Evolutionary conservation across 2,888 invertebrate species (phyloP).

Genomic region (Spialia ferax): DNA sequence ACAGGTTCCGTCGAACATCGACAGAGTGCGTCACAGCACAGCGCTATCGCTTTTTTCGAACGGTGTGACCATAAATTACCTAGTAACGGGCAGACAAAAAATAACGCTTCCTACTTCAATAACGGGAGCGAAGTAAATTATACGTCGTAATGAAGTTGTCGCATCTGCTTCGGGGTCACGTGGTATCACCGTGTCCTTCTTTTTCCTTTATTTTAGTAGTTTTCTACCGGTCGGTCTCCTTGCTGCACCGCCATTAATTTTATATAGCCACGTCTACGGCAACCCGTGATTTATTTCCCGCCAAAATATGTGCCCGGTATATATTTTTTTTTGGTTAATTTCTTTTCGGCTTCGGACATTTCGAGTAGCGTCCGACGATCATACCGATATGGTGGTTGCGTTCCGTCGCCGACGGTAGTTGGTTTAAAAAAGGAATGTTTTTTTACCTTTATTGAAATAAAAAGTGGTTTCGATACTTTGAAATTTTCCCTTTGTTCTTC

Average conservation of each 20-base stretch:
- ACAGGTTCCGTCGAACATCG: slow-evolving; percentile 52
- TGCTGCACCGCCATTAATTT: slow-evolving; percentile 81
- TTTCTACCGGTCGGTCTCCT: slow-evolving; percentile 66
- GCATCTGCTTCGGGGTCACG: slow-evolving; percentile 77
- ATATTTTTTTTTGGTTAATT: slow-evolving; percentile 59
- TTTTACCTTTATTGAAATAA: slow-evolving; percentile 69
- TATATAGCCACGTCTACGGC: slow-evolving; percentile 76
- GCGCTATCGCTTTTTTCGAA: slow-evolving; percentile 65
- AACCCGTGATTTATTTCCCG: slow-evolving; percentile 82
- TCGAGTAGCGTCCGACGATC: slow-evolving; percentile 83
- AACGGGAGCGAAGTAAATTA: slow-evolving; percentile 83
- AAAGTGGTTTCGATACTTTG: slow-evolving; percentile 65
- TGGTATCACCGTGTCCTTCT: slow-evolving; percentile 64
- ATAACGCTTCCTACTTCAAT: slow-evolving; percentile 78
- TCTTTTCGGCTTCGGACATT: slow-evolving; percentile 75
- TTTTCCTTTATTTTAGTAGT: slow-evolving; percentile 67
- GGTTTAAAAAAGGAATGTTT: slow-evolving; percentile 65
- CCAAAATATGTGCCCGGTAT: slow-evolving; percentile 81
- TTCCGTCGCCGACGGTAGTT: slow-evolving; percentile 81
- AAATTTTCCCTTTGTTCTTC: slow-evolving; percentile 58
- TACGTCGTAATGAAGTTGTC: slow-evolving; percentile 77
- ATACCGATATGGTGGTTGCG: slow-evolving; percentile 78
- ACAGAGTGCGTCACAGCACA: slow-evolving; percentile 57
- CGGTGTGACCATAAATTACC: slow-evolving; percentile 77
- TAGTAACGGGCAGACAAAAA: slow-evolving; percentile 73